Evolutionary conservation across 2,888 invertebrate genomes (phyloP).

Genomic region (Platycheirus albimanus): DNA sequence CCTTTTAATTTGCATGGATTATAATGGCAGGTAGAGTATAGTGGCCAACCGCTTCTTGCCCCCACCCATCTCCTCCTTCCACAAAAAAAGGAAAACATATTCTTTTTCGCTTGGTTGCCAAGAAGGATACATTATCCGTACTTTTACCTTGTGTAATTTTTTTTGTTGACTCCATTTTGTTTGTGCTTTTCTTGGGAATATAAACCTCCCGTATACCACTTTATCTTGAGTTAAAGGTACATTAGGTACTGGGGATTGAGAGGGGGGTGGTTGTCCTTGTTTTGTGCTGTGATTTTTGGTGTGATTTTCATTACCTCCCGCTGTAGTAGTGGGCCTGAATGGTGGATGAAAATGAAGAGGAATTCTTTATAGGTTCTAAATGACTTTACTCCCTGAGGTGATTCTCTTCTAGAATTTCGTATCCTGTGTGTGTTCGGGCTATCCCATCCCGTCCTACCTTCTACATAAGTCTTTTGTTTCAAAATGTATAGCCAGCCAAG

Average conservation of each 20-base stretch:
- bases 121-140: constrained; percentile 48
- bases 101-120: constrained; percentile 34
- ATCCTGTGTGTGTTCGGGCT: background rate
- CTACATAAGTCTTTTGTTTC: constrained; percentile 51
- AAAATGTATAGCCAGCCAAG: constrained; percentile 56
- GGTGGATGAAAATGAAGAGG: background rate
- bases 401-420: constrained; percentile 28
- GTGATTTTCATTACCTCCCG: constrained; percentile 23
- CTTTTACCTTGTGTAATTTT: constrained; percentile 18
- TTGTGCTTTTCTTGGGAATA: constrained; percentile 8
- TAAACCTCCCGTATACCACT: constrained; percentile 4
- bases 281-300: constrained; percentile 41
- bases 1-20: constrained; percentile 69
- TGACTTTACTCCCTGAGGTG: constrained; percentile 49
- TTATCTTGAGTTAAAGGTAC: constrained; percentile 8
- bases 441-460: too few species aligned
- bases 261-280: background rate
- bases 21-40: constrained; percentile 45
- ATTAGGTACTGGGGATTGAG: too few species aligned
- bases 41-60: too few species aligned
- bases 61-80: too few species aligned
- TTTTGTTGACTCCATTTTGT: constrained; percentile 5
- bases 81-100: constrained; percentile 21
- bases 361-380: constrained; percentile 10
- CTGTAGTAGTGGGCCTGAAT: background rate